phyloP scores from a whole-genome alignment of 2,888 invertebrate genomes.

The Ophion ventricosus region DNA sequence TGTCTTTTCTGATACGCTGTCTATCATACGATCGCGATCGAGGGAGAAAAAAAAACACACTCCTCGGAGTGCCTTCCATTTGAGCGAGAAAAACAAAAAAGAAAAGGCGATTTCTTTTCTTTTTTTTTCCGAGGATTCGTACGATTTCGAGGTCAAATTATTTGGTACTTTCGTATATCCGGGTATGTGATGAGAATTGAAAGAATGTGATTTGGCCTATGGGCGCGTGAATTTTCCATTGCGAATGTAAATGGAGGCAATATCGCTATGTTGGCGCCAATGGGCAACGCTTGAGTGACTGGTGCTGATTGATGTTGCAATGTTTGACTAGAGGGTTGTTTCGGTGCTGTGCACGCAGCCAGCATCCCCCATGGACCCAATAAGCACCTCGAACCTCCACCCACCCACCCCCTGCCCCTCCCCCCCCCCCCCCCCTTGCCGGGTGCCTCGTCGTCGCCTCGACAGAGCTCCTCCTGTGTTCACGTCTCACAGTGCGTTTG shows the following conservation, averaged over 20 bases:
- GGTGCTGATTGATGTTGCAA: conserved; percentile 83
- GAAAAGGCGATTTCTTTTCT: background rate
- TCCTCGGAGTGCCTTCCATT: background rate
- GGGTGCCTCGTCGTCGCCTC: conserved; percentile 59
- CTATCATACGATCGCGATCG: background rate
- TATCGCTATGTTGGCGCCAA: conserved; percentile 81
- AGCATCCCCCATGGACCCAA: conserved; percentile 81
- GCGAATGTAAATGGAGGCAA: conserved; percentile 79
- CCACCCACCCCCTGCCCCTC: no score
- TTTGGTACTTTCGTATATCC: background rate
- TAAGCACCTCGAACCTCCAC: conserved; percentile 77
- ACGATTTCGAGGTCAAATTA: background rate
- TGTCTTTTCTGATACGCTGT: conserved; percentile 58
- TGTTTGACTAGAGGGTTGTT: conserved; percentile 83
- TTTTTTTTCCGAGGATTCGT: background rate
- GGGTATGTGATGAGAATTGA: conserved; percentile 16
- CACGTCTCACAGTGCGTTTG: conserved; percentile 56
- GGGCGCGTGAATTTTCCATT: conserved; percentile 47
- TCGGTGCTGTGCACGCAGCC: conserved; percentile 75
- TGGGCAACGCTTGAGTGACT: conserved; percentile 81
- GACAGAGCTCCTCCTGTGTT: conserved; percentile 53
- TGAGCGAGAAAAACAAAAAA: no score
- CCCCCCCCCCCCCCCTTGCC: no score
- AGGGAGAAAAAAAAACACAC: background rate
- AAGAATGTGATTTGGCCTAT: conserved; percentile 1